Conservation (phyloP, 2,113 vertebrate genomes). For the Eulemur macaco region DNA sequence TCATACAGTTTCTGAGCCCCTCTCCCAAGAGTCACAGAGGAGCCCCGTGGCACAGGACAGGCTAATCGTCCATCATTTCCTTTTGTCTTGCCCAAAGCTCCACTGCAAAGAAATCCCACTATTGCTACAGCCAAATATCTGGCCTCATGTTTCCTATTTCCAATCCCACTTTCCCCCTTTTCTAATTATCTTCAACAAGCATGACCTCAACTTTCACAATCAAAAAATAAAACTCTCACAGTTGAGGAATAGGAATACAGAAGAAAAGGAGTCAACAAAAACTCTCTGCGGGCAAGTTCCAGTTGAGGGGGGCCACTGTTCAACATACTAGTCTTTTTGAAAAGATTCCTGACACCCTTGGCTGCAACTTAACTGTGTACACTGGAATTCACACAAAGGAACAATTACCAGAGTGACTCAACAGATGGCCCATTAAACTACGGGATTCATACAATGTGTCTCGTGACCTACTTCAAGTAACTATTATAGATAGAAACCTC, state of each 20-base stretch:
- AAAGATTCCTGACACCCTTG: neutral
- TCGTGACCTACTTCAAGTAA: slow-evolving; percentile 58
- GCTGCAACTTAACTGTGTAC: neutral
- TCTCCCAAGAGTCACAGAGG: neutral
- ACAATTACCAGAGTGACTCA: slow-evolving; percentile 33
- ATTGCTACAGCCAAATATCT: neutral
- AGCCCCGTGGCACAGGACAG: neutral
- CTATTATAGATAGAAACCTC: slow-evolving; percentile 18
- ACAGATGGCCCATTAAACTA: slow-evolving; percentile 54
- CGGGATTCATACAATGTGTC: slow-evolving; percentile 20
- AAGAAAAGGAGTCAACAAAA: neutral
- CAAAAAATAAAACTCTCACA: neutral
- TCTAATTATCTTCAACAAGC: slow-evolving; percentile 23
- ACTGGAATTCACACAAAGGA: neutral
- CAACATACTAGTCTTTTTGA: neutral
- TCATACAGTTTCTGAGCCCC: neutral
- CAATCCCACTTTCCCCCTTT: neutral
- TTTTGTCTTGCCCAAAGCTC: neutral
- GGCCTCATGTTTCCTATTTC: neutral
- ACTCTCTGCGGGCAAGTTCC: neutral
- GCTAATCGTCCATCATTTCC: neutral
- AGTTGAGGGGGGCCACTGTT: neutral
- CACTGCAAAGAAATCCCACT: neutral
- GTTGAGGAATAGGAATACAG: neutral
- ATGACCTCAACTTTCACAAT: neutral